Evolutionary conservation across 2,113 vertebrate species (phyloP).

Genomic region (Catharus bicknelli): DNA sequence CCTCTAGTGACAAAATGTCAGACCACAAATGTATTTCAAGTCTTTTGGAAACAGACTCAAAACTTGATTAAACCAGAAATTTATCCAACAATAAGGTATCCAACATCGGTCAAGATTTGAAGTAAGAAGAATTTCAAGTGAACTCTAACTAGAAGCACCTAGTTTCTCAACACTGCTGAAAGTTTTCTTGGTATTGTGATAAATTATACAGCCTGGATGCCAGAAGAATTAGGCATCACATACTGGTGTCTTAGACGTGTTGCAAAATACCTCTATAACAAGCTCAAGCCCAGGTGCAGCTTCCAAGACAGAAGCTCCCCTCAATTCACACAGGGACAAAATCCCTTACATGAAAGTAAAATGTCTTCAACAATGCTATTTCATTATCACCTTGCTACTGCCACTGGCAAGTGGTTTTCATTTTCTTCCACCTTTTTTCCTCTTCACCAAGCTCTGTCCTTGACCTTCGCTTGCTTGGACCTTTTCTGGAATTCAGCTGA

Average conservation of each 20-base stretch:
- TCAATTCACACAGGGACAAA: background rate
- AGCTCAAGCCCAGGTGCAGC: background rate
- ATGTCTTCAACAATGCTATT: background rate
- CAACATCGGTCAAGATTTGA: background rate
- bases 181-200: background rate
- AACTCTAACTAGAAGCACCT: background rate
- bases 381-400: background rate
- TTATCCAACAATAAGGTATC: background rate
- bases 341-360: background rate
- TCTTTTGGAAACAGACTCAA: background rate
- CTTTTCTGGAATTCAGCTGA: background rate
- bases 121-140: background rate
- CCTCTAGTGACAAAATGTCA: background rate
- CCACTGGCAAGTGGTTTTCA: background rate
- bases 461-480: background rate
- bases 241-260: fast-evolving
- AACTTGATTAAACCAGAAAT: background rate
- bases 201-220: background rate
- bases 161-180: background rate
- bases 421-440: background rate
- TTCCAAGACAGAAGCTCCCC: background rate
- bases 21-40: background rate
- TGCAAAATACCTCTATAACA: background rate
- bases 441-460: background rate
- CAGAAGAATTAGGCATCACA: background rate